Base-by-base conservation (phyloP, 2,888 invertebrate genomes). In the Herminia tarsipennalis region DNA sequence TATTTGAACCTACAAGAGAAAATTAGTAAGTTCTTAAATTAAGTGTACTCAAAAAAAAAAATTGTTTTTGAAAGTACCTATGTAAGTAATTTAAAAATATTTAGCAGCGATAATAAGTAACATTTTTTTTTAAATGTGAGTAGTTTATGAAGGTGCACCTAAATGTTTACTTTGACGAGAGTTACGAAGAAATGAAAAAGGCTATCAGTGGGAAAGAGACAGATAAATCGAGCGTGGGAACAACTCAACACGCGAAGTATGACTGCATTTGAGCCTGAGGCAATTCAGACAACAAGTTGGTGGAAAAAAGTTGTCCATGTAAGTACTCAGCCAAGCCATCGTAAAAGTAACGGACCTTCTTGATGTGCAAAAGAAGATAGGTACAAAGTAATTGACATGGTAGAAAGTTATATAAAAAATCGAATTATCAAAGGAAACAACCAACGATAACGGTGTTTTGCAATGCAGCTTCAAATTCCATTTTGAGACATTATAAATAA, bases 181-280 rank as follows among this genome's bases (percentile, higher is more conserved):
- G 32, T 59, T 57, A 62, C 51, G 65, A 48, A 47, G 47, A 62
- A 64, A 57, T 39, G 65, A 60, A 47, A 37, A 45, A 49, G 38
- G 33, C 43, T 17, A 47, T 33, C 10, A 17, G 40, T 32, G 29
- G 43, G 62, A 66, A 56, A 62, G 75, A 52, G 72, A 78, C 70
- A 52, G 60, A 59, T 58, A 59, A 70, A 49, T 65, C 59, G 70
- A 76, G 75, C 85, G 86, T 85, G 86, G 83, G 86, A 86, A 86
- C 73, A 58, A 57, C 59, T 61, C 64, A 60, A 63, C 59, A 60
- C 56, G 62, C 57, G 54, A 56, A 64, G 70, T 69, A 67, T 71
- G 67, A 70, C 66, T 75, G 68, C 70, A 63, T 73, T 72, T 61
- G 62, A 70, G 74, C 74, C 73, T 59, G 57, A 57, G 70, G 81